Evolutionary conservation across 2,888 invertebrate species (phyloP).

Genomic region (Heteropelma amictum): DNA sequence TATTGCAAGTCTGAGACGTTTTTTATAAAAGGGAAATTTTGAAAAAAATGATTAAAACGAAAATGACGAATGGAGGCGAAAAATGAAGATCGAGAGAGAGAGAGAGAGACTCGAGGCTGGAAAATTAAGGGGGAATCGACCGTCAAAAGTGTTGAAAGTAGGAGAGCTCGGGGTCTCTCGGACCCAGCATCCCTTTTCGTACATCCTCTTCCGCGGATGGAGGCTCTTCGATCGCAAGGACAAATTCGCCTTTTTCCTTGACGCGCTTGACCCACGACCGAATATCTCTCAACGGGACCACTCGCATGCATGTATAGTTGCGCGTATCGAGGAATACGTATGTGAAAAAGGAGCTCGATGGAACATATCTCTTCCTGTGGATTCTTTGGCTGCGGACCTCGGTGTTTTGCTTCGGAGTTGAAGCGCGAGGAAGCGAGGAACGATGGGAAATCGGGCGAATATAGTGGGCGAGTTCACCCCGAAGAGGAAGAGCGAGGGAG

Average conservation of each 20-base stretch:
- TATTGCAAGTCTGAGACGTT: too few relatives aligned
- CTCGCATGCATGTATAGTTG: too few relatives aligned
- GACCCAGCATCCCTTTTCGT: conserved; percentile 29
- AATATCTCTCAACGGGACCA: too few relatives aligned
- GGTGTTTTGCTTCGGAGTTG: background rate
- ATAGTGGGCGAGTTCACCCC: background rate
- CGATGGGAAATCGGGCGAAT: conserved; percentile 40
- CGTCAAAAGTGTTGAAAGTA: conserved; percentile 42
- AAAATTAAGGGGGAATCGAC: conserved; percentile 6
- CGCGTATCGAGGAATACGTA: background rate
- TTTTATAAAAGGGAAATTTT: too few relatives aligned
- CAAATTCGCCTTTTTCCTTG: background rate
- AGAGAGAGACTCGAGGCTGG: too few relatives aligned
- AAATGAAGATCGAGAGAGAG: background rate
- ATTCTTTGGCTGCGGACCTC: background rate
- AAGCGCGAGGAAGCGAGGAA: conserved; percentile 37
- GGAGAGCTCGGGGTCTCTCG: background rate
- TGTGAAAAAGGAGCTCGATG: background rate
- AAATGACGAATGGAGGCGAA: conserved; percentile 1
- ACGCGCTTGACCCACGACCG: background rate
- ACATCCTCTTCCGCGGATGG: conserved; percentile 27
- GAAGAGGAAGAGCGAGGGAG: background rate
- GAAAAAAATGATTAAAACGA: conserved; percentile 49
- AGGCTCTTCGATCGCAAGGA: background rate
- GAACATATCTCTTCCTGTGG: background rate